Evolutionary conservation across 2,113 vertebrate species (phyloP).

Genomic region (Corythaixoides concolor): DNA sequence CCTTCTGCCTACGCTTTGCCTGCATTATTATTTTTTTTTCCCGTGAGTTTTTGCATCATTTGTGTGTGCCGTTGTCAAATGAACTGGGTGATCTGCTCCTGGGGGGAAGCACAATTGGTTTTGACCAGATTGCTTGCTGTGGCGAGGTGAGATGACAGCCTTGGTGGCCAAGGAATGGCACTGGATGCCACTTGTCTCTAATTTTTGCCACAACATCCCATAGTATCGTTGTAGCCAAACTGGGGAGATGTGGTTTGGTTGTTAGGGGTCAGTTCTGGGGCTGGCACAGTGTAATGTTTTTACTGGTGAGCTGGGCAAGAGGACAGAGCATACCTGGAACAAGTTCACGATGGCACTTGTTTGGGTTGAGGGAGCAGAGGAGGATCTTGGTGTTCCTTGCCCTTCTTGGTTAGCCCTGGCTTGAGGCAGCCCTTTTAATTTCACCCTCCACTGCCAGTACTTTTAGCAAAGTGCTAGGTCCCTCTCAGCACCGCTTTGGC

Average conservation of each 20-base stretch:
- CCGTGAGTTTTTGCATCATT: not conserved
- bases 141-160: not conserved
- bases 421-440: no score
- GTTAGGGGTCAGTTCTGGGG: not conserved
- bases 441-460: no score
- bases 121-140: not conserved
- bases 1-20: not conserved
- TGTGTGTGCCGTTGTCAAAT: not conserved
- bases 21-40: not conserved
- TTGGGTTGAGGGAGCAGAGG: no score
- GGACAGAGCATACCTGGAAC: not conserved
- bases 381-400: no score
- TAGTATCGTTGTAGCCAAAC: not conserved
- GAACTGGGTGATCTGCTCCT: no score
- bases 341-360: not conserved
- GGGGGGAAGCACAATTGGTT: not conserved
- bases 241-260: not conserved
- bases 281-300: not conserved
- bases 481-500: not conserved
- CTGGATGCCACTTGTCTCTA: not conserved
- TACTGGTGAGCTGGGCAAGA: not conserved
- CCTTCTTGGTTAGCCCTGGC: no score
- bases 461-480: no score
- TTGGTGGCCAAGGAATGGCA: rapidly evolving
- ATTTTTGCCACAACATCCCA: not conserved